Evolutionary conservation across 2,888 invertebrate genomes (phyloP).

Genomic region (Clunio marinus): DNA sequence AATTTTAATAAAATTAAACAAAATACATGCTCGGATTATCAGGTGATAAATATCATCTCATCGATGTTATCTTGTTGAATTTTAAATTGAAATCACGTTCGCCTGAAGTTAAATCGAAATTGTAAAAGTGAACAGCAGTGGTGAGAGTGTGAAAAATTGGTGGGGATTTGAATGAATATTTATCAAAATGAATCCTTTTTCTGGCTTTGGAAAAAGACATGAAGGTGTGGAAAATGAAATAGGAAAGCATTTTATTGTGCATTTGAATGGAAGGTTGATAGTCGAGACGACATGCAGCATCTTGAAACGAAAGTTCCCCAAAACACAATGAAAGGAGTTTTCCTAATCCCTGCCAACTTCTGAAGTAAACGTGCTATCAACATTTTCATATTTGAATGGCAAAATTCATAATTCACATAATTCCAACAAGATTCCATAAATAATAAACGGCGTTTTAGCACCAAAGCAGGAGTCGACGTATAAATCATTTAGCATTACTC

Average conservation of each 20-base stretch:
- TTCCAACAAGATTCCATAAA: conserved; percentile 37
- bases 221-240: background rate
- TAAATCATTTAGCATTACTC: conserved; percentile 39
- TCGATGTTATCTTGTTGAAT: conserved; percentile 27
- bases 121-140: background rate
- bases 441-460: conserved; percentile 30
- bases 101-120: conserved; percentile 33
- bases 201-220: too few relatives aligned
- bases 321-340: background rate
- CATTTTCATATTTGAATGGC: background rate
- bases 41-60: conserved; percentile 27
- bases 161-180: conserved; percentile 17
- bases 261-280: background rate
- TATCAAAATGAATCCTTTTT: background rate
- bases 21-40: conserved; percentile 16
- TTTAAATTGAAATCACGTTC: conserved; percentile 39
- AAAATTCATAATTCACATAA: conserved; percentile 25
- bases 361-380: background rate
- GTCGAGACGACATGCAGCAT: background rate
- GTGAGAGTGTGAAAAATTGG: background rate
- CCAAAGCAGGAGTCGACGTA: background rate
- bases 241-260: background rate
- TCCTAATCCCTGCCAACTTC: background rate
- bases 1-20: conserved; percentile 22
- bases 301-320: background rate